Conservation (phyloP, 2,888 invertebrate species). For the Thymelicus lineola region DNA sequence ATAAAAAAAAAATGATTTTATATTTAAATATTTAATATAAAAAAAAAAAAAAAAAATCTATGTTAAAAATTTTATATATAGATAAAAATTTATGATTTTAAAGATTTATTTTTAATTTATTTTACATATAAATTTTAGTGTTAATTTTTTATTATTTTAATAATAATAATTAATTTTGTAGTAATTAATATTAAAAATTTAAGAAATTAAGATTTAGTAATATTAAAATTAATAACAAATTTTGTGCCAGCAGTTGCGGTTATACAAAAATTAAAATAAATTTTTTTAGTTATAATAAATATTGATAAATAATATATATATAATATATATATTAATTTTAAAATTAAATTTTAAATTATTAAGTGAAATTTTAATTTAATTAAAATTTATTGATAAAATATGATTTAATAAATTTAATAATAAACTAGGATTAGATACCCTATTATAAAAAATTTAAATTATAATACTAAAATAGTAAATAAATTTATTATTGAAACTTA, state of each 20-base stretch:
- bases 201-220: constrained; percentile 87
- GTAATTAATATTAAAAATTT: constrained; percentile 79
- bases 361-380: constrained; percentile 86
- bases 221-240: constrained; percentile 85
- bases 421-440: constrained; percentile 87
- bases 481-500: constrained; percentile 86
- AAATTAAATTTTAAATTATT: constrained; percentile 75
- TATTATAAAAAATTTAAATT: constrained; percentile 85
- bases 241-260: constrained; percentile 90
- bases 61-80: constrained; percentile 52
- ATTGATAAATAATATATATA: too few species aligned
- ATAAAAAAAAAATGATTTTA: too few species aligned
- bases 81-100: constrained; percentile 79
- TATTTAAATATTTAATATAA: constrained; percentile 40
- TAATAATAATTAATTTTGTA: constrained; percentile 55
- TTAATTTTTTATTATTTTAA: constrained; percentile 70
- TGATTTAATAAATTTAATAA: constrained; percentile 4
- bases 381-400: constrained; percentile 56
- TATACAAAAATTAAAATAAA: constrained; percentile 86
- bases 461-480: constrained; percentile 83
- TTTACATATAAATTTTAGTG: constrained; percentile 85
- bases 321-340: constrained; percentile 49
- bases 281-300: constrained; percentile 58
- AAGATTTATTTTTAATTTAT: constrained; percentile 78
- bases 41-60: constrained; percentile 70